phyloP scores from a whole-genome alignment of 2,888 invertebrate genomes.

The Anoplius nigerrimus region DNA sequence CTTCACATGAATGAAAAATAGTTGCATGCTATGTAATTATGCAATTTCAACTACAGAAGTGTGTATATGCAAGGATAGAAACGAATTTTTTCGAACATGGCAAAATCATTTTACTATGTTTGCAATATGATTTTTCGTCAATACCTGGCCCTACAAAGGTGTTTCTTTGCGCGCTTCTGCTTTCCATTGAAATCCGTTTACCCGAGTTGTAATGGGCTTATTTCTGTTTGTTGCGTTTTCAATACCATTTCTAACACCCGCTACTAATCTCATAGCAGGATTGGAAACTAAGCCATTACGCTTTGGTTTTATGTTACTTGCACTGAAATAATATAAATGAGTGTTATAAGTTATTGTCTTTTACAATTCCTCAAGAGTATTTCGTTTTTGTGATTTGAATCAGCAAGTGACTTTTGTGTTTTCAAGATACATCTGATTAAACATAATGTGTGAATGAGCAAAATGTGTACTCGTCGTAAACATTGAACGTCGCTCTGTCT shows the following conservation, averaged over 20 bases:
- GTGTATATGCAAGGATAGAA: too few relatives aligned
- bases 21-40: too few relatives aligned
- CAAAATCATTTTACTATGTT: not conserved
- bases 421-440: not conserved
- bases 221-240: slow-evolving; percentile 78
- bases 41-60: too few relatives aligned
- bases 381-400: not conserved
- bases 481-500: slow-evolving; percentile 21
- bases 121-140: not conserved
- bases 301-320: slow-evolving; percentile 81
- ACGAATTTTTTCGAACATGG: too few relatives aligned
- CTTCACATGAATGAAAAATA: too few relatives aligned
- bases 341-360: not conserved
- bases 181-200: slow-evolving; percentile 87
- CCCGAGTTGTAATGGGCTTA: slow-evolving; percentile 73
- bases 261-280: slow-evolving; percentile 89
- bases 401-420: not conserved
- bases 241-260: slow-evolving; percentile 84
- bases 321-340: slow-evolving; percentile 49
- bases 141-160: slow-evolving; percentile 78
- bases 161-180: slow-evolving; percentile 83
- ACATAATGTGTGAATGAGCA: not conserved
- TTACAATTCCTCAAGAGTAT: not conserved
- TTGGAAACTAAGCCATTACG: slow-evolving; percentile 91
- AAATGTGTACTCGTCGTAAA: not conserved